Conservation (phyloP, 2,888 invertebrate genomes). For the Rhyacophila evoluta region DNA sequence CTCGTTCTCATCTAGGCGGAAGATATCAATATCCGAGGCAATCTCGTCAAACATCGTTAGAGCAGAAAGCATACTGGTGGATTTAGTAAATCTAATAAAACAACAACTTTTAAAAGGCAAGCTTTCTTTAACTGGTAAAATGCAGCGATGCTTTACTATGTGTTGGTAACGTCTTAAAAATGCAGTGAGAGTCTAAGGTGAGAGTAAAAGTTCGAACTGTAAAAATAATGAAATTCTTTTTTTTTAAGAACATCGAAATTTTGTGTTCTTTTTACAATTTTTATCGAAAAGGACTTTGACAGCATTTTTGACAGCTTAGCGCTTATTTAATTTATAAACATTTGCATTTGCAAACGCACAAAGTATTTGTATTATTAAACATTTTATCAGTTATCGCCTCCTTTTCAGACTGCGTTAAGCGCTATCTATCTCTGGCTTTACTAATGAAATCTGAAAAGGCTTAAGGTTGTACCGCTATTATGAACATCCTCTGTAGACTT, state of each 20-base stretch:
- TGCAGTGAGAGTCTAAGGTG: neutral
- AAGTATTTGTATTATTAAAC: neutral
- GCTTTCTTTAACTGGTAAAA: neutral
- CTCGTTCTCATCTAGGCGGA: no score
- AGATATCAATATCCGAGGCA: neutral
- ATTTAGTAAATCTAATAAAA: neutral
- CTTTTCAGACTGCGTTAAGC: neutral
- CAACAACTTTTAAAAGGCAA: neutral
- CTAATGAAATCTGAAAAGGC: neutral
- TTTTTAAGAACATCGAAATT: no score
- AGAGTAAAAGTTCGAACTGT: neutral
- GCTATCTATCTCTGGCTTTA: neutral
- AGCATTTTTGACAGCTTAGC: slow-evolving; percentile 3
- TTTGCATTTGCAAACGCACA: slow-evolving; percentile 15
- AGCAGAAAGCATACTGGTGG: neutral
- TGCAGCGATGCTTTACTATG: neutral
- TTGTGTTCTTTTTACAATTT: no score
- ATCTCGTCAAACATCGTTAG: neutral
- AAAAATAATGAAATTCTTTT: no score
- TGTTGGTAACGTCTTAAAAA: neutral
- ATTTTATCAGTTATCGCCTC: neutral
- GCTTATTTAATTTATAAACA: slow-evolving; percentile 1
- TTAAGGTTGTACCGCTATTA: neutral
- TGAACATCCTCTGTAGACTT: neutral
- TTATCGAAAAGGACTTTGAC: neutral